These are phyloP conservation scores for Drosophila sproati DNA, from an alignment of 1,140 invertebrate species.

Conservation along the genomic window DNA sequence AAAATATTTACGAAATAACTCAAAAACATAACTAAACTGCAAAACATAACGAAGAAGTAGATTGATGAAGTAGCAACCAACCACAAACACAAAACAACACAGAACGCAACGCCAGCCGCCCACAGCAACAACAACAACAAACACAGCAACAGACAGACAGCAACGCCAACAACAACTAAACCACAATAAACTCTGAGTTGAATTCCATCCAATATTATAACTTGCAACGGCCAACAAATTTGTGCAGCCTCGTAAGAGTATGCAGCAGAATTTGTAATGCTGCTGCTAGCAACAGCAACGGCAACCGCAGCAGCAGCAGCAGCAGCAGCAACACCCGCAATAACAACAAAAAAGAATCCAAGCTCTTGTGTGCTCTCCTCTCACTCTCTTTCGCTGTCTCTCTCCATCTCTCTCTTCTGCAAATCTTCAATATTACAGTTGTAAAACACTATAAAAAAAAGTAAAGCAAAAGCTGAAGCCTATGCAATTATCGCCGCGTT, in stretches of 20 bases:
- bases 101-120: slow-evolving; percentile 79
- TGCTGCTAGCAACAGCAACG: slow-evolving; percentile 21
- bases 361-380: background rate
- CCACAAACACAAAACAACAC: slow-evolving; percentile 12
- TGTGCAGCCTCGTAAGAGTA: slow-evolving; percentile 32
- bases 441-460: background rate
- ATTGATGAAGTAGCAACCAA: slow-evolving; percentile 20
- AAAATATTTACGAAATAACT: slow-evolving; percentile 11
- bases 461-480: background rate
- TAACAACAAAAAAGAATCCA: background rate
- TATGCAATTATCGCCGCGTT: slow-evolving; percentile 33
- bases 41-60: slow-evolving; percentile 11
- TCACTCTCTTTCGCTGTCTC: too few species aligned
- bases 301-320: slow-evolving; percentile 1
- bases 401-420: background rate
- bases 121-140: slow-evolving; percentile 52
- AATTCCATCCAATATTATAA: slow-evolving; percentile 66
- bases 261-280: slow-evolving; percentile 30
- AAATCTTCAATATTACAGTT: background rate
- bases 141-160: slow-evolving; percentile 24
- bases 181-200: slow-evolving; percentile 58
- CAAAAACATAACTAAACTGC: background rate
- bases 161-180: slow-evolving; percentile 3
- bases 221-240: slow-evolving; percentile 17
- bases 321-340: slow-evolving; percentile 1